Evolutionary conservation across 2,888 invertebrate species (phyloP).

Genomic region (Cyrtodaria siliqua): DNA sequence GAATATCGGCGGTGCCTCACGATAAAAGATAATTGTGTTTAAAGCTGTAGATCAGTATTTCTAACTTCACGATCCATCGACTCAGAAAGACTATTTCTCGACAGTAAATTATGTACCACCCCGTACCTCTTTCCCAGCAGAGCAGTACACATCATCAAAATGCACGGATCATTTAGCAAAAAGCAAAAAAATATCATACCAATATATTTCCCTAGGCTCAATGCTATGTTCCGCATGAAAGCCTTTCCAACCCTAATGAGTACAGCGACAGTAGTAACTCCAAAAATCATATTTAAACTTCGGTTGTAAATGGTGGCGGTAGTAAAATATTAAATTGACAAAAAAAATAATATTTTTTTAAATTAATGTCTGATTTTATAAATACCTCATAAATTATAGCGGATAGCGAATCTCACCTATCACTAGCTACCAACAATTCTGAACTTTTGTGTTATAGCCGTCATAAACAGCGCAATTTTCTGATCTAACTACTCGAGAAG

Average conservation of each 20-base stretch:
- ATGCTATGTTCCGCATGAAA: too few species aligned
- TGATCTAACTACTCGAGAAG: slow-evolving; percentile 27
- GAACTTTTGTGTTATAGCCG: too few species aligned
- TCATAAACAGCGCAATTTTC: slow-evolving; percentile 34
- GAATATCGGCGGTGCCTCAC: slow-evolving; percentile 9
- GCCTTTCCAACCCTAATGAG: too few species aligned
- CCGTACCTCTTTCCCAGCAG: slow-evolving; percentile 16
- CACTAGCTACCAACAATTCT: too few species aligned
- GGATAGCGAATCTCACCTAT: slow-evolving; percentile 34
- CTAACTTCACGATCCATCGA: background rate
- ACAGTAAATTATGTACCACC: slow-evolving; percentile 29
- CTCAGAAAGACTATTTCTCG: slow-evolving; percentile 8
- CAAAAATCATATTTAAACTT: slow-evolving; percentile 21
- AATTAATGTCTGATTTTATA: slow-evolving; percentile 41
- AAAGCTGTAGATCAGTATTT: background rate
- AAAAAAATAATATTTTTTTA: slow-evolving; percentile 33
- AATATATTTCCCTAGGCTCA: background rate
- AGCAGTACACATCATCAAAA: slow-evolving; percentile 6
- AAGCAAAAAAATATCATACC: slow-evolving; percentile 1
- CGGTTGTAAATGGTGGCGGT: slow-evolving; percentile 30
- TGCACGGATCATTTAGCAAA: slow-evolving; percentile 30
- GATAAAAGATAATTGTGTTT: slow-evolving; percentile 13
- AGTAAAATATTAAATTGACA: too few species aligned
- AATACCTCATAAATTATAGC: slow-evolving; percentile 58
- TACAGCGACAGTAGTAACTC: too few species aligned